Evolutionary conservation across 35 echinoderm and acorn worm genomes (phyloP).

Genomic region (Ophiothrix spiculata): DNA sequence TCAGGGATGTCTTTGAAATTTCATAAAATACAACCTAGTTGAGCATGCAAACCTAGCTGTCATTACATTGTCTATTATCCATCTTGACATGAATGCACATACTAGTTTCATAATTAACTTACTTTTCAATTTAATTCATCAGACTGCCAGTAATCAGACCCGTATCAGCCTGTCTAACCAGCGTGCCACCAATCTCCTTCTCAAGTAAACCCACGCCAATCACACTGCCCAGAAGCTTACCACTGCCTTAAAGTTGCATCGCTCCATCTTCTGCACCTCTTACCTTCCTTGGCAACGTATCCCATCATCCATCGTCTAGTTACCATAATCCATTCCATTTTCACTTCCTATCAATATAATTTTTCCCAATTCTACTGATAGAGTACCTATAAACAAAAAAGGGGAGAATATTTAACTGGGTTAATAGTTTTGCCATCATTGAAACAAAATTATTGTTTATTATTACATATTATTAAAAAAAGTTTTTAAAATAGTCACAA

Average conservation of each 20-base stretch:
- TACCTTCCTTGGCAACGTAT: background rate
- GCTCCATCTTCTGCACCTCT: background rate
- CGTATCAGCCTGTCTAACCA: constrained; percentile 63
- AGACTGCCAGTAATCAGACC: constrained; percentile 25
- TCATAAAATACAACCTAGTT: background rate
- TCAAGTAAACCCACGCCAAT: constrained; percentile 29
- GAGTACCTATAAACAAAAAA: background rate
- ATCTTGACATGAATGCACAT: background rate
- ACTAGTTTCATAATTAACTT: background rate
- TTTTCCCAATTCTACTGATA: background rate
- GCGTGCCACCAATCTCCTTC: constrained; percentile 61
- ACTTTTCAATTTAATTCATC: background rate
- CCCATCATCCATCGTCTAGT: background rate
- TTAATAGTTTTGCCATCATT: background rate
- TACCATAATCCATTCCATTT: background rate
- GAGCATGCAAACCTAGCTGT: background rate
- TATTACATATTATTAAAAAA: background rate
- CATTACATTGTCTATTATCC: background rate
- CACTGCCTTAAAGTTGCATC: background rate
- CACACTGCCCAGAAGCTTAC: background rate
- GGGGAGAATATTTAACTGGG: background rate
- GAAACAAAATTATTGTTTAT: background rate
- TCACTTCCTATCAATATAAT: background rate
- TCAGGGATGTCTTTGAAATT: background rate
- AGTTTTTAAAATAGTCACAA: background rate